phyloP scores from a whole-genome alignment of 35 echinoderm and acorn worm genomes.

The Eucidaris tribuloides region DNA sequence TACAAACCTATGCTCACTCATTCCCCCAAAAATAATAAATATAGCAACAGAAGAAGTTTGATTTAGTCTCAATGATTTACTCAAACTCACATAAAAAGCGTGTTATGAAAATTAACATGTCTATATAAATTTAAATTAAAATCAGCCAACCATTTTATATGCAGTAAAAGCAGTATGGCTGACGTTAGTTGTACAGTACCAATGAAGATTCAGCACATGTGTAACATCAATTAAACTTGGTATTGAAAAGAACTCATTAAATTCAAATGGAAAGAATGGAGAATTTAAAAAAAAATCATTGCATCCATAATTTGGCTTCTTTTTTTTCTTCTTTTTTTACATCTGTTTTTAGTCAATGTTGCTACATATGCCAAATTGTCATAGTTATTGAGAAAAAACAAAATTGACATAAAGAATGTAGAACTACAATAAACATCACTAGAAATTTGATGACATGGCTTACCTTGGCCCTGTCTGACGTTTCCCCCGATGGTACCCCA shows the following conservation, averaged over 20 bases:
- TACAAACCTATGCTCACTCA: not conserved
- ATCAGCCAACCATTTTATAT: too few relatives aligned
- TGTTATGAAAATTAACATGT: not conserved
- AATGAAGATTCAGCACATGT: too few relatives aligned
- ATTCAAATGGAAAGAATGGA: too few relatives aligned
- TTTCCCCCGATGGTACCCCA: conserved; percentile 51
- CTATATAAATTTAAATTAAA: too few relatives aligned
- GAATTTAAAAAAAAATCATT: too few relatives aligned
- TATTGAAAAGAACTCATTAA: too few relatives aligned
- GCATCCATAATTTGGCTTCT: not conserved
- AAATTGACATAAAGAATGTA: not conserved
- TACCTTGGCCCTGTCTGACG: conserved; percentile 96
- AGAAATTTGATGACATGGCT: too few relatives aligned
- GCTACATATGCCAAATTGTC: not conserved
- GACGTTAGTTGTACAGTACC: too few relatives aligned
- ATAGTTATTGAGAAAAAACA: not conserved
- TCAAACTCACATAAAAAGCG: not conserved
- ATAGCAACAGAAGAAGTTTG: not conserved
- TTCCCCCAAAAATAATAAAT: not conserved
- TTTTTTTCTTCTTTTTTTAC: not conserved
- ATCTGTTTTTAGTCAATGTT: not conserved
- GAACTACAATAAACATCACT: not conserved
- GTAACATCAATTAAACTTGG: too few relatives aligned
- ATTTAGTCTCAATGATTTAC: not conserved
- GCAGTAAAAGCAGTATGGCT: too few relatives aligned